These are phyloP conservation scores for Cryptocephalus primarius DNA, from an alignment of 2,888 invertebrate species.

Conservation along the genomic window DNA sequence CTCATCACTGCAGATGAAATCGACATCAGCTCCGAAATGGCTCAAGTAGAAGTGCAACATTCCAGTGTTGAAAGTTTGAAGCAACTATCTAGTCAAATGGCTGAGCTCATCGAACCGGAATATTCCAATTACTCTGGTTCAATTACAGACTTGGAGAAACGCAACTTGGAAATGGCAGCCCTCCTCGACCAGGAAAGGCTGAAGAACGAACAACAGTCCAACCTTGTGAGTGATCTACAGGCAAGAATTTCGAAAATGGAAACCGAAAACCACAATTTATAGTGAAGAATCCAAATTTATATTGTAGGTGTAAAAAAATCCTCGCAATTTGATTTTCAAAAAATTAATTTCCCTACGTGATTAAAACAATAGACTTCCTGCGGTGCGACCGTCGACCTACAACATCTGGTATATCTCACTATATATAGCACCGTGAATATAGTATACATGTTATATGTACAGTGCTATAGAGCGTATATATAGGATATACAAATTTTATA, in stretches of 20 bases:
- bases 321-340: no score
- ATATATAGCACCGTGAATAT: no score
- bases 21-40: slow-evolving; percentile 8
- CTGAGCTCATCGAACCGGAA: slow-evolving; percentile 19
- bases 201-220: slow-evolving; percentile 39
- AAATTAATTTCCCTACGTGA: no score
- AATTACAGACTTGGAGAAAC: slow-evolving; percentile 36
- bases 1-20: slow-evolving; percentile 13
- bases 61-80: slow-evolving; percentile 39
- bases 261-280: slow-evolving; percentile 17
- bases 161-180: slow-evolving; percentile 44
- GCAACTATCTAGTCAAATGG: slow-evolving; percentile 42
- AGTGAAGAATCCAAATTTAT: no score
- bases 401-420: no score
- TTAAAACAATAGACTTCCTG: no score
- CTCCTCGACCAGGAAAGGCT: slow-evolving; percentile 42
- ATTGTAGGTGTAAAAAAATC: no score
- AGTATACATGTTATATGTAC: no score
- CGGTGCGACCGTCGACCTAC: no score
- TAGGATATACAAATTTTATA: no score
- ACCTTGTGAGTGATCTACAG: slow-evolving; percentile 42
- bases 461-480: no score
- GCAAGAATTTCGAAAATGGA: slow-evolving; percentile 24
- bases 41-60: slow-evolving; percentile 14
- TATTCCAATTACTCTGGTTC: slow-evolving; percentile 11